phyloP scores from a whole-genome alignment of 2,888 invertebrate genomes.

The Nomada fabriciana region DNA sequence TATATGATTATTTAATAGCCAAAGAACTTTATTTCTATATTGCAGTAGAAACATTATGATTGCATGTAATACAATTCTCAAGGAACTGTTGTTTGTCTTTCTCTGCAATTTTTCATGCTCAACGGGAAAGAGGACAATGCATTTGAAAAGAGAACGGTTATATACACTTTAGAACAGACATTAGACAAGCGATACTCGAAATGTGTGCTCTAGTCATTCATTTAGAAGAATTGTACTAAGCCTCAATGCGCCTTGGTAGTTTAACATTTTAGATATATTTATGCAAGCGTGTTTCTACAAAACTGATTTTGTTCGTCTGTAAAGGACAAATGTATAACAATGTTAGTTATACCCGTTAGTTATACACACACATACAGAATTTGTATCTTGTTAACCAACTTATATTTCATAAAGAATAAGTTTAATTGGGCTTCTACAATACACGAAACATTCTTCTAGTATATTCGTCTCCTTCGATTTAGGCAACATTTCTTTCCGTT shows the following conservation, averaged over 20 bases:
- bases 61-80: conserved; percentile 35
- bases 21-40: conserved; percentile 46
- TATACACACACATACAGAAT: too few relatives aligned
- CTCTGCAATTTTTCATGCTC: conserved; percentile 58
- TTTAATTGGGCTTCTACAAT: too few relatives aligned
- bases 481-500: background rate
- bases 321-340: background rate
- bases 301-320: conserved; percentile 30
- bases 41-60: conserved; percentile 25
- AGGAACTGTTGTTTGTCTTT: conserved; percentile 37
- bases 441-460: background rate
- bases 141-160: conserved; percentile 45
- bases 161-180: conserved; percentile 49
- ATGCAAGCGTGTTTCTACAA: conserved; percentile 50
- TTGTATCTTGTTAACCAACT: too few relatives aligned
- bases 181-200: conserved; percentile 64
- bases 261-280: conserved; percentile 66
- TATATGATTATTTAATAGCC: conserved; percentile 20
- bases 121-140: conserved; percentile 30
- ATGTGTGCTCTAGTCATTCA: conserved; percentile 82
- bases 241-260: conserved; percentile 81
- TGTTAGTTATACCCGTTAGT: too few relatives aligned
- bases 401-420: too few relatives aligned
- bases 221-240: conserved; percentile 75
- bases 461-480: conserved; percentile 11